These are phyloP conservation scores for Platycnemis pennipes DNA, from an alignment of 2,888 invertebrate genomes.

Conservation along the genomic window DNA sequence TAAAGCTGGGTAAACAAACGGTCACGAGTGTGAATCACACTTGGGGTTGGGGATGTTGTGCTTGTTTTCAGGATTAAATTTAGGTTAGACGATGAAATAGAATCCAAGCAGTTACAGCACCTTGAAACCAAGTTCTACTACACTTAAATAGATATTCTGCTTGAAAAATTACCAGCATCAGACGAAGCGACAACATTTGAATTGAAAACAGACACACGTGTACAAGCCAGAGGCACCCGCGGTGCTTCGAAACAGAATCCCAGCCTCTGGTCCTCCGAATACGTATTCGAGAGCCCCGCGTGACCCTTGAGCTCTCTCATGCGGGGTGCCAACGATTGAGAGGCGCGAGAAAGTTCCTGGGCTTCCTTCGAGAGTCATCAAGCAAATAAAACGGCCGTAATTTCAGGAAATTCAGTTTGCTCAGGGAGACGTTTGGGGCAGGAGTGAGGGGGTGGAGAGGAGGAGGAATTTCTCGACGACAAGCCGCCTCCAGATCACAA, in stretches of 20 bases:
- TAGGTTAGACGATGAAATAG: too few relatives aligned
- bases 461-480: not conserved
- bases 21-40: too few relatives aligned
- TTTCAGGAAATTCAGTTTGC: not conserved
- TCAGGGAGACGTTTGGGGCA: not conserved
- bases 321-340: not conserved
- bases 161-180: not conserved
- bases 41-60: too few relatives aligned
- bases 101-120: too few relatives aligned
- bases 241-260: not conserved
- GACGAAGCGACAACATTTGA: not conserved
- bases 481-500: not conserved
- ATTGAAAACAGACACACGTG: not conserved
- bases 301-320: not conserved
- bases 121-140: too few relatives aligned
- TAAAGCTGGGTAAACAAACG: too few relatives aligned
- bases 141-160: too few relatives aligned
- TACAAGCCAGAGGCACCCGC: not conserved
- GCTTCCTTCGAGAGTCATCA: not conserved
- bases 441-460: not conserved
- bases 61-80: too few relatives aligned
- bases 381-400: conserved; percentile 5
- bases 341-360: not conserved
- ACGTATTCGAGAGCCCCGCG: not conserved
- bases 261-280: not conserved